phyloP scores from a whole-genome alignment of 2,113 vertebrate genomes.

The Syrrhaptes paradoxus region DNA sequence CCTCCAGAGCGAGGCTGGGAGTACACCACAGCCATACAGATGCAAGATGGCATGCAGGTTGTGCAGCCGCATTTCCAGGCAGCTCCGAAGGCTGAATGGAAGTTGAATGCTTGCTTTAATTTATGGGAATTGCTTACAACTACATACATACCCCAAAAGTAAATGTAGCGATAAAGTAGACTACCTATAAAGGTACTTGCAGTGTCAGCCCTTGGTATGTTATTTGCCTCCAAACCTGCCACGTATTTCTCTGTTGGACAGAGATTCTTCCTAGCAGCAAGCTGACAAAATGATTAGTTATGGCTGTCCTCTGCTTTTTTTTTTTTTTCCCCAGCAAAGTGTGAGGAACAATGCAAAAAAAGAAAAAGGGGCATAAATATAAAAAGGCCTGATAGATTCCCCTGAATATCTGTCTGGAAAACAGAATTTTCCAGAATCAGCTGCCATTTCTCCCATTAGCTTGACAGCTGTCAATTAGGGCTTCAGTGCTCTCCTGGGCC shows the following conservation, averaged over 20 bases:
- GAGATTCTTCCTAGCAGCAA: constrained; percentile 83
- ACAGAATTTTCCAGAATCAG: constrained; percentile 90
- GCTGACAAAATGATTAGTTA: constrained; percentile 88
- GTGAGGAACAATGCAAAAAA: constrained; percentile 71
- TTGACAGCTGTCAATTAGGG: constrained; percentile 98
- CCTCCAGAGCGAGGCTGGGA: not conserved
- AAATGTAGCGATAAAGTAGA: constrained; percentile 46
- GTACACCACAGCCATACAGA: not conserved
- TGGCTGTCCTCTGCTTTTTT: constrained; percentile 79
- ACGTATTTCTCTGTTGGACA: constrained; percentile 78
- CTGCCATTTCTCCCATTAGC: constrained; percentile 91
- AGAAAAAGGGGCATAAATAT: constrained; percentile 42
- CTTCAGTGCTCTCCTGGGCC: constrained; percentile 91
- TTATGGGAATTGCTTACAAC: constrained; percentile 36
- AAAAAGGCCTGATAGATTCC: constrained; percentile 72
- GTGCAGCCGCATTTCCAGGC: constrained; percentile 23
- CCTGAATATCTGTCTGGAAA: constrained; percentile 81
- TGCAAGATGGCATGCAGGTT: not conserved
- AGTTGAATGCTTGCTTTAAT: constrained; percentile 12
- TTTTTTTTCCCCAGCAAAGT: constrained; percentile 36
- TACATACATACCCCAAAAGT: constrained; percentile 51
- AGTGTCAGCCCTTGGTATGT: constrained; percentile 60
- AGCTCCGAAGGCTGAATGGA: not conserved
- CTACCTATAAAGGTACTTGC: constrained; percentile 66
- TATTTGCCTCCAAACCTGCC: constrained; percentile 71